Evolutionary conservation across 2,113 vertebrate genomes (phyloP).

Genomic region (Gila orcuttii): DNA sequence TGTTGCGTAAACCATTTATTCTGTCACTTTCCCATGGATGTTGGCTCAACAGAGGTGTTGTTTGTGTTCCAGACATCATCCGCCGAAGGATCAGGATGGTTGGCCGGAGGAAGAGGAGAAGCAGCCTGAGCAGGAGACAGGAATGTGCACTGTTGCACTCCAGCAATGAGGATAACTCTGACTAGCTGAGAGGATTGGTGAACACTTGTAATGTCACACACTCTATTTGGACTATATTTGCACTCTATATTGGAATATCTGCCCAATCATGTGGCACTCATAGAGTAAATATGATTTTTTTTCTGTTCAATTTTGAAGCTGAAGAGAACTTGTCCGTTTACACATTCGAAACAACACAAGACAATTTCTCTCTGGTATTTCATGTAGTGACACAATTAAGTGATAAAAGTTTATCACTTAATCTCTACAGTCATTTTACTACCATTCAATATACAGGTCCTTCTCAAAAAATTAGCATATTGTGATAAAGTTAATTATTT

Average conservation of each 20-base stretch:
- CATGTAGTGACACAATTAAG: not conserved
- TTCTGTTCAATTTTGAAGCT: not conserved
- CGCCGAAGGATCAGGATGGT: slow-evolving; percentile 71
- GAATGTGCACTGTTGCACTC: slow-evolving; percentile 72
- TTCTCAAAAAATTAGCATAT: no score
- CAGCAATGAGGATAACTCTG: slow-evolving; percentile 71
- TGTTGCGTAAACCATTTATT: not conserved
- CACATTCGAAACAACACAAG: not conserved
- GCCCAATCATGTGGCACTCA: not conserved
- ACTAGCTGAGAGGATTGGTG: slow-evolving; percentile 35
- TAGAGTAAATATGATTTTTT: not conserved
- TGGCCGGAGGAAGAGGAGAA: slow-evolving; percentile 70
- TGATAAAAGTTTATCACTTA: not conserved
- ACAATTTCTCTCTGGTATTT: not conserved
- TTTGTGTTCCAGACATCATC: slow-evolving; percentile 73
- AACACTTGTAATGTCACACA: not conserved
- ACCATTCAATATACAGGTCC: not conserved
- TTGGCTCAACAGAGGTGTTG: not conserved
- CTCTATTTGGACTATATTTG: not conserved
- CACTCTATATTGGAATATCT: not conserved
- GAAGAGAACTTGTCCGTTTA: not conserved
- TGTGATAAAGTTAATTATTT: no score
- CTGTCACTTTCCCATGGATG: not conserved
- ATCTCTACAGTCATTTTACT: not conserved
- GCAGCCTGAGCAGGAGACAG: slow-evolving; percentile 58